Evolutionary conservation across 53 echinoderm and acorn worm genomes (phyloP), one percentile per base, ranked within the genome.

Genomic region (Patiria pectinifera): DNA sequence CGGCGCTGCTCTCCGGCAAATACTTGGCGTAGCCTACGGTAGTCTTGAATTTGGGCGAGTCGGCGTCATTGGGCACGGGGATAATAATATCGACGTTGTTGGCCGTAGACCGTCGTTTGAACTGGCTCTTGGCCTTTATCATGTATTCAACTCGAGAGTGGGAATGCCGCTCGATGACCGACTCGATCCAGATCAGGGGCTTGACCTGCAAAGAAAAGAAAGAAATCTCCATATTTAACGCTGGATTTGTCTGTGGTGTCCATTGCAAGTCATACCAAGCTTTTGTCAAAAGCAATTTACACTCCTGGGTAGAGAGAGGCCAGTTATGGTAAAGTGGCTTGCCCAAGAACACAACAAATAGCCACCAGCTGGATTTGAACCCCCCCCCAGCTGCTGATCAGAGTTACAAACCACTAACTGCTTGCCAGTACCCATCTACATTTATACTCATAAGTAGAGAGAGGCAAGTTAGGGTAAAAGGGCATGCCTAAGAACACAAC

Each of bases 111-210:
- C 99, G 88, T 18, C 99, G 91, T 83, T 99, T 99, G 92, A 99
- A 99, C 86, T 99, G 99, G 70, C 97, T 97, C 87, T 99, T 99
- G 49, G 99, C 99, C 72, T 99, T 99, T 87, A 99, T 96, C 99
- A 99, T 99, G 97, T 99, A 99, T 83, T 99, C 99, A 23, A 99
- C 99, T 6, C 99, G 94, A 62, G 97, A 97, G 86, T 99, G 99
- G 19, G 99, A 96, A 82, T 99, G 99, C 47, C 95, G 93, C 95
- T 99, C 99, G 10, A 99, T 99, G 23, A 99, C 99, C 1, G 99
- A 99, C 89, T 99, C 99, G 18, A 99, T 99, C 99, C 99, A 99
- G 45, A 99, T 99, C 66, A 99, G 92, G 59, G 99, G 99, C 84
- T 99, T 99, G 45, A 99, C 99, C 99, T 99, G 62, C 21, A 25